Evolutionary conservation across 2,113 vertebrate genomes (phyloP).

Genomic region (Mustelus asterias): DNA sequence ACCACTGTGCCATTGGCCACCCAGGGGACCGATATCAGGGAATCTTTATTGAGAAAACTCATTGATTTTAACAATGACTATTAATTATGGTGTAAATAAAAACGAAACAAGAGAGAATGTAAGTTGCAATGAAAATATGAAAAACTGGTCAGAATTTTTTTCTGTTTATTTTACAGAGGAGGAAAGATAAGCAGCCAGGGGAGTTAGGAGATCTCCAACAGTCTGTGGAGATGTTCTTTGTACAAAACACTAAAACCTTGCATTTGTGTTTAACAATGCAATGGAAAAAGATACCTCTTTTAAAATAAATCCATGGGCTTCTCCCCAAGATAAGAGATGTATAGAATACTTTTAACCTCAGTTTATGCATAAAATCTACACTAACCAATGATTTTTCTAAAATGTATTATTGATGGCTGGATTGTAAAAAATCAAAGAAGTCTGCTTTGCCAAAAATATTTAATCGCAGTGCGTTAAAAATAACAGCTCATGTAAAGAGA

Average conservation of each 20-base stretch:
- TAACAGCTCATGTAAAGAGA: background rate
- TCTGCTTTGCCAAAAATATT: background rate
- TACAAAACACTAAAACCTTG: background rate
- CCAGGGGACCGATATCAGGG: too few relatives aligned
- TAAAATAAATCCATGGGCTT: background rate
- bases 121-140: too few relatives aligned
- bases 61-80: too few relatives aligned
- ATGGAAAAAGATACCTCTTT: background rate
- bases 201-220: background rate
- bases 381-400: background rate
- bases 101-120: too few relatives aligned
- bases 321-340: background rate
- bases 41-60: background rate
- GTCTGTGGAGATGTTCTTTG: background rate
- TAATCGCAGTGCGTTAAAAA: background rate
- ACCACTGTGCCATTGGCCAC: too few relatives aligned
- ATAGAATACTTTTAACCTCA: background rate
- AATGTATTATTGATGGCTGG: background rate
- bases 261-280: background rate
- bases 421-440: background rate
- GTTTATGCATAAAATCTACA: background rate
- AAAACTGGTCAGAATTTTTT: too few relatives aligned
- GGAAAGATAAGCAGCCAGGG: background rate
- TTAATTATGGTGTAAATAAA: too few relatives aligned
- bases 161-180: background rate